phyloP scores from a whole-genome alignment of 2,113 vertebrate genomes.

The Dasyurus viverrinus region DNA sequence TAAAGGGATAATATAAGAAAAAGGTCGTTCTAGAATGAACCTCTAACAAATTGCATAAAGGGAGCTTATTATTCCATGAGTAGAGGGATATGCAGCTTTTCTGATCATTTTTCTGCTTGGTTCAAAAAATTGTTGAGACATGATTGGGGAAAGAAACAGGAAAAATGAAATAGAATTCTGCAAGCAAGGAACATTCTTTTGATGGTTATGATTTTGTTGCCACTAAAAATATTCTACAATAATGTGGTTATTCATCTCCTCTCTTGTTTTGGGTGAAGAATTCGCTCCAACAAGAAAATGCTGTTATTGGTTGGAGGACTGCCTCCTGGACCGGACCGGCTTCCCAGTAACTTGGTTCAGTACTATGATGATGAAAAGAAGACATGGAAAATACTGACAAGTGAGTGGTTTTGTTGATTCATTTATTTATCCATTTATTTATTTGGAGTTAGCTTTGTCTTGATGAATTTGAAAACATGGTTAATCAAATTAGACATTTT shows the following conservation, averaged over 20 bases:
- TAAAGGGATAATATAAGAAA: slow-evolving; percentile 92
- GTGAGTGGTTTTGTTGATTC: slow-evolving; percentile 87
- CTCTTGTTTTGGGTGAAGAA: slow-evolving; percentile 94
- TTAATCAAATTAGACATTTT: slow-evolving; percentile 87
- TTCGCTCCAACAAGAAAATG: slow-evolving; percentile 99
- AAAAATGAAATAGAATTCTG: slow-evolving; percentile 86
- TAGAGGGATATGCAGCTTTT: slow-evolving; percentile 84
- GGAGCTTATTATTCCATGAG: slow-evolving; percentile 87
- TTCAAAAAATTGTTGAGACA: slow-evolving; percentile 87
- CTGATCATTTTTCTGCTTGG: slow-evolving; percentile 87
- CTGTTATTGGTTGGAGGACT: slow-evolving; percentile 97
- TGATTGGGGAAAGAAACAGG: slow-evolving; percentile 84
- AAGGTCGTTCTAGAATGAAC: slow-evolving; percentile 90
- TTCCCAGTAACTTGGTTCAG: slow-evolving; percentile 99
- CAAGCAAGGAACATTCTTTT: slow-evolving; percentile 85
- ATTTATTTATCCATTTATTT: slow-evolving; percentile 71
- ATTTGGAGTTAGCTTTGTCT: slow-evolving; percentile 75
- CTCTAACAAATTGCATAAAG: slow-evolving; percentile 90
- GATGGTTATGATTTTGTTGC: slow-evolving; percentile 86
- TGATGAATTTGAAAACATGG: slow-evolving; percentile 82
- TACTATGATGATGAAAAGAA: slow-evolving; percentile 99
- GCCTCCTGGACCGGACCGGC: slow-evolving; percentile 98
- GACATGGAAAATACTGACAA: slow-evolving; percentile 99
- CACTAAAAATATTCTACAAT: slow-evolving; percentile 84
- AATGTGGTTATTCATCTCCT: slow-evolving; percentile 87